Percentiles rank a stretch among this genome's conserved stretches.
Evolutionary conservation across 2,888 invertebrate genomes (phyloP).

Genomic region (Cyclophora punctaria): DNA sequence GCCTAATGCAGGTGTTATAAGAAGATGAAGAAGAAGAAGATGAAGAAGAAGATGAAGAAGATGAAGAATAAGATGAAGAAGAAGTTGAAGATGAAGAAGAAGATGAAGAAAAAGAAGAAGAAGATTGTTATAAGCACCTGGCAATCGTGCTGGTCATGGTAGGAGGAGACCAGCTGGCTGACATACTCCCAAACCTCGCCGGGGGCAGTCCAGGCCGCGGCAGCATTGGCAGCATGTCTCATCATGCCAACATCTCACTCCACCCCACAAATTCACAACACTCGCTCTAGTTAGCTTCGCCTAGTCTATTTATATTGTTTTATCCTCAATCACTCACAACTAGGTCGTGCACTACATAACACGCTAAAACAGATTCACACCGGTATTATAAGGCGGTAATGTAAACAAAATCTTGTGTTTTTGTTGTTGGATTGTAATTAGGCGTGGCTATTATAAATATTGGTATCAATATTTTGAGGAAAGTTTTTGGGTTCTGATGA

Average conservation of each 20-base stretch:
- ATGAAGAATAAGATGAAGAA: no score
- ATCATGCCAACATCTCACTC: slow-evolving; percentile 67
- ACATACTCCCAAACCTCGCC: slow-evolving; percentile 81
- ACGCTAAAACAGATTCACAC: slow-evolving; percentile 50
- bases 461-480: no score
- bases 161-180: slow-evolving; percentile 78
- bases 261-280: slow-evolving; percentile 17
- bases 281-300: slow-evolving; percentile 28
- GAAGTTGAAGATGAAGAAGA: no score
- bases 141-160: slow-evolving; percentile 72
- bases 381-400: slow-evolving; percentile 33
- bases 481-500: no score
- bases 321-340: slow-evolving; percentile 72
- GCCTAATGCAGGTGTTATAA: neutral
- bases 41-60: no score
- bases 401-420: slow-evolving; percentile 31
- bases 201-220: slow-evolving; percentile 69
- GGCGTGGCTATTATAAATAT: no score
- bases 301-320: slow-evolving; percentile 70
- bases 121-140: slow-evolving; percentile 39
- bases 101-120: no score
- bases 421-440: no score
- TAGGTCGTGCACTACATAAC: slow-evolving; percentile 70
- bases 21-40: no score
- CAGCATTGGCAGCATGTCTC: slow-evolving; percentile 63